Conservation (phyloP, 2,113 vertebrate species). For the Microcebus ravelobensis region DNA sequence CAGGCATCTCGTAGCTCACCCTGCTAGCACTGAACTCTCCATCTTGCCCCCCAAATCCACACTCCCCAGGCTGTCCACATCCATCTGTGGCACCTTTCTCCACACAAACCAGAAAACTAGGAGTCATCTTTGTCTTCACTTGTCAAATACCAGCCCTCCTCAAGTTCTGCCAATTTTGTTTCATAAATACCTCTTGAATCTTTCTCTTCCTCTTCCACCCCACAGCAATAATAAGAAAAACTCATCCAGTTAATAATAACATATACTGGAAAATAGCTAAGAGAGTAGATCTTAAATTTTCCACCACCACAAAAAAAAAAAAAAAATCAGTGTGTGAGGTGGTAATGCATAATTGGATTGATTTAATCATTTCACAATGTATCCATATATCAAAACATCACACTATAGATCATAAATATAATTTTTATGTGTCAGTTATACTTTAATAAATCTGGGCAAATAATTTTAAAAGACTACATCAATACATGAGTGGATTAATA, state of each 20-base stretch:
- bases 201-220: not conserved
- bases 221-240: not conserved
- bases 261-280: not conserved
- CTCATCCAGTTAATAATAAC: not conserved
- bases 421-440: not conserved
- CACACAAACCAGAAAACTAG: not conserved
- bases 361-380: not conserved
- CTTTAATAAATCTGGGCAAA: not conserved
- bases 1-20: not conserved
- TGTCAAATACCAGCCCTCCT: not conserved
- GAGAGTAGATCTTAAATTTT: not conserved
- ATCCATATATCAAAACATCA: not conserved
- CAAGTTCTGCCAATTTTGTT: not conserved
- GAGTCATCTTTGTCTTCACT: not conserved
- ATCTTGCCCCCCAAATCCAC: not conserved
- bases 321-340: not conserved
- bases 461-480: not conserved
- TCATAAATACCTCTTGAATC: not conserved
- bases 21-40: not conserved
- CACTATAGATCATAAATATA: not conserved
- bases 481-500: too few species aligned
- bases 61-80: not conserved
- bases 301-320: not conserved
- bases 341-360: not conserved
- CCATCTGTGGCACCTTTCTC: not conserved